phyloP scores from a whole-genome alignment of 2,113 vertebrate species.

The Onychostruthus taczanowskii region DNA sequence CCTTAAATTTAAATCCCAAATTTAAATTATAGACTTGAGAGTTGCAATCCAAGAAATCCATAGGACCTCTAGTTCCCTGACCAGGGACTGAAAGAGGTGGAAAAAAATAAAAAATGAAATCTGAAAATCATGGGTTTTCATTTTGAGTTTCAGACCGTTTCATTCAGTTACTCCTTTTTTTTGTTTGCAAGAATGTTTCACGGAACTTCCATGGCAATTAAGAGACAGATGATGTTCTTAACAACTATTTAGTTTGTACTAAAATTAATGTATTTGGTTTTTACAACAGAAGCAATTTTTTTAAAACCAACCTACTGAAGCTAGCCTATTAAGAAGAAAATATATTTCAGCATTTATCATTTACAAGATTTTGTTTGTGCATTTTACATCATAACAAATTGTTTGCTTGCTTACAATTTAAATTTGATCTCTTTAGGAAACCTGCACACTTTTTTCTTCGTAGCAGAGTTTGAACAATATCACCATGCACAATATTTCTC shows the following conservation, averaged over 20 bases:
- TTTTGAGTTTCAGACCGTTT: neutral
- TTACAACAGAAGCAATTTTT: neutral
- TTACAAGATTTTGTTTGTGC: neutral
- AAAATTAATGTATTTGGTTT: neutral
- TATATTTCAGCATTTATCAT: neutral
- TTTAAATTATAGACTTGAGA: neutral
- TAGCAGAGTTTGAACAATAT: neutral
- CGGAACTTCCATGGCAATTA: neutral
- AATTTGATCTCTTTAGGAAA: neutral
- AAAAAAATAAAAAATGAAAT: neutral
- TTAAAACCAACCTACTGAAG: neutral
- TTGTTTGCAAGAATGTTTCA: neutral
- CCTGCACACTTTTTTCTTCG: neutral
- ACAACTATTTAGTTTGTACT: neutral
- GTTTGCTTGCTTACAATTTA: neutral
- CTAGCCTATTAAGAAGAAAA: neutral
- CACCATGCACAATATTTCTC: neutral
- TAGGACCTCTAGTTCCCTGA: neutral
- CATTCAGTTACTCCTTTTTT: neutral
- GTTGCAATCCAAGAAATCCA: neutral
- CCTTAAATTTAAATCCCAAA: neutral
- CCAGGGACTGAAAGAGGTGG: neutral
- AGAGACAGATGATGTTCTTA: neutral
- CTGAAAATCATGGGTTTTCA: neutral
- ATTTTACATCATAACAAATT: neutral